Conservation (phyloP, 2,113 vertebrate species). For the Pachycephala philippinensis region DNA sequence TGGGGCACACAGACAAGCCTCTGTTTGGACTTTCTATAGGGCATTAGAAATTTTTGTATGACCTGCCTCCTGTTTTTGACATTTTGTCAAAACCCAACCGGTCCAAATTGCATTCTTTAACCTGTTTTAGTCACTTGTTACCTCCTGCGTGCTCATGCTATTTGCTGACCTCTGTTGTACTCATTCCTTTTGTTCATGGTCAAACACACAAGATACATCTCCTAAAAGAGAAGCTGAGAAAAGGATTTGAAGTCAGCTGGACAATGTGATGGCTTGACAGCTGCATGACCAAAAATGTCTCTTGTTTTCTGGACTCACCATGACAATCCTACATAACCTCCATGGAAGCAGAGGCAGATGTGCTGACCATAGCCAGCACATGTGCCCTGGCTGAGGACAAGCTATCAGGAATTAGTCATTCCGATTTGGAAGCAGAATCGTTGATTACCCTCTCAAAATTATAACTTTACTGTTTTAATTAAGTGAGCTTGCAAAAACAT, state of each 20-base stretch:
- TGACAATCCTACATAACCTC: not conserved
- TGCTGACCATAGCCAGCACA: rapidly evolving
- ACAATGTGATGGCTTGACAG: not conserved
- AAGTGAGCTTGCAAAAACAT: not conserved
- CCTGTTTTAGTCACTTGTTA: not conserved
- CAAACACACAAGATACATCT: not conserved
- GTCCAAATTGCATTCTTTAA: not conserved
- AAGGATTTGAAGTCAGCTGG: not conserved
- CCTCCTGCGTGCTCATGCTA: not conserved
- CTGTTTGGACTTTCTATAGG: not conserved
- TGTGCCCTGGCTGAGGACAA: not conserved
- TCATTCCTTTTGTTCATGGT: not conserved
- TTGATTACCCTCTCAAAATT: not conserved
- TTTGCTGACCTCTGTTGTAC: not conserved
- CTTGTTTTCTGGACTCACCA: not conserved
- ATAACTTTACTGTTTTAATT: not conserved
- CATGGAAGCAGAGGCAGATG: not conserved
- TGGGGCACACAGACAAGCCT: not conserved
- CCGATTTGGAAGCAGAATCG: not conserved
- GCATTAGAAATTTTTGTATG: not conserved
- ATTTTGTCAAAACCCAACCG: not conserved
- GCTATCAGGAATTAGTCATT: not conserved
- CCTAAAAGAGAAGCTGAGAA: not conserved
- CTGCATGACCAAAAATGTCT: not conserved
- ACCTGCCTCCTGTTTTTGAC: not conserved